phyloP scores from a whole-genome alignment of 2,888 invertebrate species.

The Endomychus coccineus region DNA sequence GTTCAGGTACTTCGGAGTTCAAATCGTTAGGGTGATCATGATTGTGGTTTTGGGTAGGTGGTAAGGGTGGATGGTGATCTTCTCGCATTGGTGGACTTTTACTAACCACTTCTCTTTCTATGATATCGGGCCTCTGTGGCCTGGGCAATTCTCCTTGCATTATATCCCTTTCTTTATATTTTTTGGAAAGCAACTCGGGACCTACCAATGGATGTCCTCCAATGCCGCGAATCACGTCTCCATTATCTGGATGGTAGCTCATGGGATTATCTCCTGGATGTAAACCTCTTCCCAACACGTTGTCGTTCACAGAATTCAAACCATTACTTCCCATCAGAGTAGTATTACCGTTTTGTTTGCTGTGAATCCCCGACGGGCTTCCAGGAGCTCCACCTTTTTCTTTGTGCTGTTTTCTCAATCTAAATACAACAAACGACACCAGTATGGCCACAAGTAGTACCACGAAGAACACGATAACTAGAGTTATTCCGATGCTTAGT shows the following conservation, averaged over 20 bases:
- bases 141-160: constrained; percentile 62
- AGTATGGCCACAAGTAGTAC: constrained; percentile 82
- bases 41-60: constrained; percentile 63
- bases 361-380: constrained; percentile 62
- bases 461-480: constrained; percentile 91
- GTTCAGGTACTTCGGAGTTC: constrained; percentile 76
- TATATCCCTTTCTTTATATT: constrained; percentile 81
- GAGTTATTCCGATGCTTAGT: constrained; percentile 83
- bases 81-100: constrained; percentile 74
- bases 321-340: constrained; percentile 64
- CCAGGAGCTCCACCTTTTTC: constrained; percentile 68
- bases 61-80: constrained; percentile 74
- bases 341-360: constrained; percentile 69
- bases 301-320: constrained; percentile 57
- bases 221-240: constrained; percentile 67
- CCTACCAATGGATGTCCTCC: constrained; percentile 72
- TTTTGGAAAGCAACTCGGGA: constrained; percentile 80
- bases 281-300: constrained; percentile 59
- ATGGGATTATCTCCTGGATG: constrained; percentile 63
- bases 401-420: constrained; percentile 78
- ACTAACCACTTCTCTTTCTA: constrained; percentile 80
- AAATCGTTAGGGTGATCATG: constrained; percentile 71
- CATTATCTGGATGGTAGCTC: constrained; percentile 64
- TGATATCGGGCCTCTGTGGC: constrained; percentile 87
- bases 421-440: constrained; percentile 87